phyloP scores from a whole-genome alignment of 2,797 vertebrate genomes.

The Phalanger gymnotis region DNA sequence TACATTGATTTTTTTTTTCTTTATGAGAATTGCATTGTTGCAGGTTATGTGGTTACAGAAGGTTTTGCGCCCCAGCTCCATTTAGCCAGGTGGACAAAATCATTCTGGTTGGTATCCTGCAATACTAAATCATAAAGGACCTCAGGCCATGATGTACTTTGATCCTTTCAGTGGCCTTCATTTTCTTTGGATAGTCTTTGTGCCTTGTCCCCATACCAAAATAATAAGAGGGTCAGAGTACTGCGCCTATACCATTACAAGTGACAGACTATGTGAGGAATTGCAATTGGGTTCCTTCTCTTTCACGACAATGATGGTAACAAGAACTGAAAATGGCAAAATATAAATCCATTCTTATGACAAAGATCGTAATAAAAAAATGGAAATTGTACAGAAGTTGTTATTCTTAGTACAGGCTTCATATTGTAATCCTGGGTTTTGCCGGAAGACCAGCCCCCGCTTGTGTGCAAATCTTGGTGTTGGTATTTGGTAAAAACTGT shows the following conservation, averaged over 20 bases:
- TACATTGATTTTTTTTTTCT: not conserved
- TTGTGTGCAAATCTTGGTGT: slow-evolving; percentile 22
- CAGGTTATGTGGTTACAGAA: not conserved
- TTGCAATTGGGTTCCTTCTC: slow-evolving; percentile 60
- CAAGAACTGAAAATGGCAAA: slow-evolving; percentile 66
- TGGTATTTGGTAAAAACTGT: slow-evolving; percentile 43
- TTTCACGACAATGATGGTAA: slow-evolving; percentile 66
- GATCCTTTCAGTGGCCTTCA: slow-evolving; percentile 43
- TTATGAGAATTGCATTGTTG: slow-evolving; percentile 35
- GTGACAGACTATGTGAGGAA: slow-evolving; percentile 21
- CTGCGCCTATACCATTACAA: not conserved
- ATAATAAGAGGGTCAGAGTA: slow-evolving; percentile 54
- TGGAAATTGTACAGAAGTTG: slow-evolving; percentile 56
- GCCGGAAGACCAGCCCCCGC: not conserved
- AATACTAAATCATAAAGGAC: slow-evolving; percentile 16
- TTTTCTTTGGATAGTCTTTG: slow-evolving; percentile 25
- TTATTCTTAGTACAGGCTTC: slow-evolving; percentile 43
- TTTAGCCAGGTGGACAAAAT: slow-evolving; percentile 35
- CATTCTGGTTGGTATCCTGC: slow-evolving; percentile 55
- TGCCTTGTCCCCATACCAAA: slow-evolving; percentile 2
- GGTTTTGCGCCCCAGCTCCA: slow-evolving; percentile 1
- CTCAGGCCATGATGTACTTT: slow-evolving; percentile 22
- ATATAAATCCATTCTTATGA: slow-evolving; percentile 52
- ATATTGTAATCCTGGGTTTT: slow-evolving; percentile 22
- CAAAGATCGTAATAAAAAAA: slow-evolving; percentile 60